Base-by-base conservation (phyloP, 2,888 invertebrate genomes). In the Lottia scabra region DNA sequence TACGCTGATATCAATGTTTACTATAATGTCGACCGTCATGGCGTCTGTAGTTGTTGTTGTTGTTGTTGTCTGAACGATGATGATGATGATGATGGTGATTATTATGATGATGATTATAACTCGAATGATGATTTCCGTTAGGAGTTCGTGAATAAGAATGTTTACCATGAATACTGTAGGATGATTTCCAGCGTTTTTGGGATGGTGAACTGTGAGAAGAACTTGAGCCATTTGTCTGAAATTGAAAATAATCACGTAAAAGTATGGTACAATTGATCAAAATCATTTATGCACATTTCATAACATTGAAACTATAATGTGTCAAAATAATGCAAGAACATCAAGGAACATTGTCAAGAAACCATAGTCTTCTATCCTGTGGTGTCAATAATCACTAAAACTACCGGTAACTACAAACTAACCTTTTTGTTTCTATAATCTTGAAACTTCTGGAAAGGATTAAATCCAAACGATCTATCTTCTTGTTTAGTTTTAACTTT, bases 371-470 rank as follows among this genome's bases (percentile, higher is more conserved):
- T n/a, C n/a, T n/a, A n/a, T n/a, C n/a, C n/a, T n/a, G n/a, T n/a
- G n/a, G n/a, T n/a, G n/a, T n/a, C n/a, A n/a, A n/a, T n/a, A n/a
- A n/a, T n/a, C n/a, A n/a, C n/a, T n/a, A 38, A 38, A 38, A 30
- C 30, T 30, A 30, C 2, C 5, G 3, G 5, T 5, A n/a, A 56
- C 12, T 56, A 6, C 8, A 56, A 19, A 56, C 56, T 56, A 56
- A 56, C 56, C 56, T 68, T 70, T 68, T 73, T 66, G 45, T 72
- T 73, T 48, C 74, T 91, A 62, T 89, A 86, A 78, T 91, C 91
- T 75, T 92, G 91, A 76, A 89, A 90, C 72, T 91, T 91, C 87
- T 92, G 92, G 80, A 93, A 91, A n/a, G 91, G 90, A 87, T 93
- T 92, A 81, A 91, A 91, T 15, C 89, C 90, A 26, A 90, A 88